Percentiles rank a stretch among this genome's conserved stretches.
These are phyloP conservation scores for Eupithecia dodoneata DNA, from an alignment of 2,888 invertebrate genomes.

Conservation along the genomic window DNA sequence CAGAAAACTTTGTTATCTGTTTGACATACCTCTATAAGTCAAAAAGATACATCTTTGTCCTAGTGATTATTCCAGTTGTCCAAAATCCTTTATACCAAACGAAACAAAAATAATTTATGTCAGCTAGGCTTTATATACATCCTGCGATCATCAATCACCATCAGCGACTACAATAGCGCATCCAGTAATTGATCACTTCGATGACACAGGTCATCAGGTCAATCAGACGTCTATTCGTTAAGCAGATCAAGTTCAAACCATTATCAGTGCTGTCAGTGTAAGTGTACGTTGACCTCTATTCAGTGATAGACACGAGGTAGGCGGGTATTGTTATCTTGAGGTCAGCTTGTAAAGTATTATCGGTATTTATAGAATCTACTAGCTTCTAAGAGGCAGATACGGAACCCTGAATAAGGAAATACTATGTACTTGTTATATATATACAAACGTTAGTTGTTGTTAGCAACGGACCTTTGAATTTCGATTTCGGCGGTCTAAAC, in stretches of 20 bases:
- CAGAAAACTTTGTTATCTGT: no score
- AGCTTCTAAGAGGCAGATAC: not conserved
- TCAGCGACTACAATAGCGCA: not conserved
- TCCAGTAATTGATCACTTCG: slow-evolving; percentile 11
- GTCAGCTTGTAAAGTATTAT: not conserved
- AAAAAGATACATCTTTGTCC: not conserved
- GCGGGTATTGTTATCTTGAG: slow-evolving; percentile 9
- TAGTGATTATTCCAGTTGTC: not conserved
- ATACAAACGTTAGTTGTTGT: not conserved
- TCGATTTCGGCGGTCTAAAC: not conserved
- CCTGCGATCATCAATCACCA: not conserved
- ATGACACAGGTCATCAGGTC: slow-evolving; percentile 14
- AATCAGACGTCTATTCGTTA: slow-evolving; percentile 8
- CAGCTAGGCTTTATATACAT: not conserved
- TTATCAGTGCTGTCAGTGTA: slow-evolving; percentile 15
- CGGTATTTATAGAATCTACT: not conserved
- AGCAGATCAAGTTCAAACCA: slow-evolving; percentile 26
- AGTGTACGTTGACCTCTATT: slow-evolving; percentile 18
- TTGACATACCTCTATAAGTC: no score
- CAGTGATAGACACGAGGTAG: slow-evolving; percentile 12
- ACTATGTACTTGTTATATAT: not conserved
- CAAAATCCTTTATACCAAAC: not conserved
- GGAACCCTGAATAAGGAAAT: not conserved
- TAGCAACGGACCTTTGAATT: no score
- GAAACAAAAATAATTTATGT: not conserved